Percentiles rank a stretch among this genome's conserved stretches.
These are phyloP conservation scores for Epizoanthus scotinus DNA, from an alignment of 92 coral and sea anemone species.

Conservation along the genomic window DNA sequence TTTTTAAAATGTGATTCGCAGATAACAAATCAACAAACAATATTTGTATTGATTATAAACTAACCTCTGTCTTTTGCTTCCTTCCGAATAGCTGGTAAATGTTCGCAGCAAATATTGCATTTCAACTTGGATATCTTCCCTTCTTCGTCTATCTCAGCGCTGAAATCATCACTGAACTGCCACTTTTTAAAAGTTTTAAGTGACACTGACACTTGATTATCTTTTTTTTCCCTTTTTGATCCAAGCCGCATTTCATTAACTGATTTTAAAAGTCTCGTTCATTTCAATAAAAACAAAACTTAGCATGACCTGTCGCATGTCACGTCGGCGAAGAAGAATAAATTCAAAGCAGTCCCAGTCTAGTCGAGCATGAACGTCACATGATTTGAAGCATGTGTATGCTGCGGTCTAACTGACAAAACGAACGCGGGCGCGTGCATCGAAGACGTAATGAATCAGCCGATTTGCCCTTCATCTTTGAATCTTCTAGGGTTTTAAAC, in stretches of 20 bases:
- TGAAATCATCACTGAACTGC: no score
- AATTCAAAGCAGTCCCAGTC: background rate
- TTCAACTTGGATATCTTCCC: no score
- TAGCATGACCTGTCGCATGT: background rate
- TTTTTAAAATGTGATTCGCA: background rate
- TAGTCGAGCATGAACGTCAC: background rate
- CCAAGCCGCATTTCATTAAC: constrained; percentile 20
- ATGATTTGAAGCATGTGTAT: constrained; percentile 11
- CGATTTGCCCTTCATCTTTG: no score
- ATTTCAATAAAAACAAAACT: constrained; percentile 16
- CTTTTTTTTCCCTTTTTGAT: constrained; percentile 14
- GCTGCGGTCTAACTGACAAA: constrained; percentile 21
- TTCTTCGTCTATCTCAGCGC: no score
- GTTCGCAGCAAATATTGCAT: no score
- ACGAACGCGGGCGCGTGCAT: no score
- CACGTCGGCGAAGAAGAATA: no score
- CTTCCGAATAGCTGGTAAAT: constrained; percentile 26
- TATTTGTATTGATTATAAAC: constrained; percentile 30
- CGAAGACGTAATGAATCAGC: no score
- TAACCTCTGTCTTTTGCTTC: constrained; percentile 34
- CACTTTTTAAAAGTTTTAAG: no score
- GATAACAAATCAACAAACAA: constrained; percentile 33
- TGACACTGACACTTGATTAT: constrained; percentile 21
- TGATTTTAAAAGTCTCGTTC: no score
- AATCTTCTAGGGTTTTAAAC: no score